Evolutionary conservation across 2,888 invertebrate species (phyloP), one percentile per base, ranked within the genome.

Genomic region (Pandemis cinnamomeana): DNA sequence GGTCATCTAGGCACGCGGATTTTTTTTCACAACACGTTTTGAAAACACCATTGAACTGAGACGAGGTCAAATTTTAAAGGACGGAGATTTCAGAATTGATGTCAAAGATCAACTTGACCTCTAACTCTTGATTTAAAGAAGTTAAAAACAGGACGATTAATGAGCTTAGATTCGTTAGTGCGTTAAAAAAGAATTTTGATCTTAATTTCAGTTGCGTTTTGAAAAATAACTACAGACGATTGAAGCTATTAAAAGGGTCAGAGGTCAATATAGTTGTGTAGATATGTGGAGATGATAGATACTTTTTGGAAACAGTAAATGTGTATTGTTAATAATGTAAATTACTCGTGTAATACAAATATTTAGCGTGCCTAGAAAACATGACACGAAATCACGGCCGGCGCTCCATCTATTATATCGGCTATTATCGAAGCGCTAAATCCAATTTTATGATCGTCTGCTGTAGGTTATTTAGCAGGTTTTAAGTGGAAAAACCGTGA

Each of bases 351-450:
- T 6, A 6, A 15, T 6, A 5, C 5, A 0, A 10, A n/a, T 5
- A 46, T 20, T 20, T 2, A 10, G 15, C 20, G 11, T 67, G 55
- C 67, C 55, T 15, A 20, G 41, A 55, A 20, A 42, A 67, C 67
- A 41, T 42, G 42, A 42, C 53, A 42, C 15, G 42, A 67, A 67
- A 67, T 55, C 53, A 42, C 55, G 11, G 41, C 20, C 7, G 42
- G 53, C 67, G 15, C 42, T 67, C 67, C 15, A 41, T 7, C 67
- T 67, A 67, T 67, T 20, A 42, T 55, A 67, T 67, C 67, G n/a
- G n/a, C n/a, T 36, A 53, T 67, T 51, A 51, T 67, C 53, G 7
- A 20, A 55, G 55, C n/a, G 41, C 15, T 55, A 67, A 63, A 64
- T 64, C 15, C 46, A 48, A 64, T 64, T 64, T 64, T 46, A 64